Conservation (phyloP, 2,888 invertebrate species). For the Ferrisia virgata region DNA sequence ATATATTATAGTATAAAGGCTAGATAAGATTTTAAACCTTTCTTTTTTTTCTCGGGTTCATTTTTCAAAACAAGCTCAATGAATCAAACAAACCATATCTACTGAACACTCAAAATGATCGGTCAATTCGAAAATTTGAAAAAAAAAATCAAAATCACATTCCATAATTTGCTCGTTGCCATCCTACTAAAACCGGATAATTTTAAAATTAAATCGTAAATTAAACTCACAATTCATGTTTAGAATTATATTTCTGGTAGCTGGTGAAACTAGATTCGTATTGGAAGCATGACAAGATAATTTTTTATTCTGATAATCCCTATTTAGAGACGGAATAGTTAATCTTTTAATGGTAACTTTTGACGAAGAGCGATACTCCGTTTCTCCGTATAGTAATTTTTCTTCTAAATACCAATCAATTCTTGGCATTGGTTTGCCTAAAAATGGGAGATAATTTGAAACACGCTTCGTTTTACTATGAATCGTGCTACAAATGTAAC, state of each 20-base stretch:
- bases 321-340: conserved; percentile 65
- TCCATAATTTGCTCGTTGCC: too few species aligned
- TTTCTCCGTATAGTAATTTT: conserved; percentile 53
- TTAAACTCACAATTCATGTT: conserved; percentile 78
- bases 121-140: background rate
- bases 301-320: conserved; percentile 77
- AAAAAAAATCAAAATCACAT: background rate
- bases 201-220: background rate
- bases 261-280: conserved; percentile 76
- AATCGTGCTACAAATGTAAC: conserved; percentile 25
- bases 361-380: conserved; percentile 51
- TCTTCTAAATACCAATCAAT: conserved; percentile 55
- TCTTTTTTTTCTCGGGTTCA: too few species aligned
- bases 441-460: background rate
- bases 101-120: too few species aligned
- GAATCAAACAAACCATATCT: too few species aligned
- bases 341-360: conserved; percentile 53
- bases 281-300: conserved; percentile 85
- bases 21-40: too few species aligned
- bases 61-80: too few species aligned
- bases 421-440: conserved; percentile 50
- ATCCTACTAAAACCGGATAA: too few species aligned
- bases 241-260: conserved; percentile 73
- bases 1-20: too few species aligned
- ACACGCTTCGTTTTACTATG: too few species aligned